Conservation (phyloP, 2,888 invertebrate genomes). For the Mamestra brassicae region DNA sequence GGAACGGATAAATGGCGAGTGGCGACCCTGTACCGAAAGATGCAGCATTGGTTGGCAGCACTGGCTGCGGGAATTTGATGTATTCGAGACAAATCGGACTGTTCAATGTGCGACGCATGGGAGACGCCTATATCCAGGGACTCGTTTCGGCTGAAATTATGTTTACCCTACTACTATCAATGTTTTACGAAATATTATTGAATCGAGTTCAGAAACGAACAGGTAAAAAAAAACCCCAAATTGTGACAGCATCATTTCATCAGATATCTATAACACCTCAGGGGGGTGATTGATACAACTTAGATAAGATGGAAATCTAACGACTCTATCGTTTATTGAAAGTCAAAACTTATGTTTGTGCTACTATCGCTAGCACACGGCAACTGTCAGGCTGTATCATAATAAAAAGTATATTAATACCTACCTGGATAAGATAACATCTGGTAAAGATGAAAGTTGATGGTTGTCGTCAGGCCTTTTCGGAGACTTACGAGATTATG, state of each 20-base stretch:
- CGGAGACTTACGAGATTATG: neutral
- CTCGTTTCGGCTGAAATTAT: too few relatives aligned
- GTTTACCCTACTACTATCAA: too few relatives aligned
- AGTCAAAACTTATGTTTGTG: neutral
- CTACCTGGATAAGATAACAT: conserved; percentile 13
- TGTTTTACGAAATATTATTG: too few relatives aligned
- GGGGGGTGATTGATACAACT: conserved; percentile 14
- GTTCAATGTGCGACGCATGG: too few relatives aligned
- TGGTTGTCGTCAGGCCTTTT: neutral
- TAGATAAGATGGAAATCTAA: conserved; percentile 40
- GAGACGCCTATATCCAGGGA: too few relatives aligned
- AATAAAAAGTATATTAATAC: neutral
- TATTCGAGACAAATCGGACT: too few relatives aligned
- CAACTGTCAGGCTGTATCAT: neutral
- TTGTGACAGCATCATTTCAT: neutral
- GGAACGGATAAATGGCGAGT: too few relatives aligned
- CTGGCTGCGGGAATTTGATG: too few relatives aligned
- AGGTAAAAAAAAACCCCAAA: neutral
- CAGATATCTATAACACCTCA: neutral
- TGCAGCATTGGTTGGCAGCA: too few relatives aligned
- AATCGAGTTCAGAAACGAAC: neutral
- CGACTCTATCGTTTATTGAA: neutral
- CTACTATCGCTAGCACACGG: neutral
- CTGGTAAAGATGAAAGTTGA: neutral
- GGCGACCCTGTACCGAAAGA: too few relatives aligned